Evolutionary conservation across 1,140 invertebrate genomes (phyloP).

Genomic region (Lepeophtheirus salmonis): DNA sequence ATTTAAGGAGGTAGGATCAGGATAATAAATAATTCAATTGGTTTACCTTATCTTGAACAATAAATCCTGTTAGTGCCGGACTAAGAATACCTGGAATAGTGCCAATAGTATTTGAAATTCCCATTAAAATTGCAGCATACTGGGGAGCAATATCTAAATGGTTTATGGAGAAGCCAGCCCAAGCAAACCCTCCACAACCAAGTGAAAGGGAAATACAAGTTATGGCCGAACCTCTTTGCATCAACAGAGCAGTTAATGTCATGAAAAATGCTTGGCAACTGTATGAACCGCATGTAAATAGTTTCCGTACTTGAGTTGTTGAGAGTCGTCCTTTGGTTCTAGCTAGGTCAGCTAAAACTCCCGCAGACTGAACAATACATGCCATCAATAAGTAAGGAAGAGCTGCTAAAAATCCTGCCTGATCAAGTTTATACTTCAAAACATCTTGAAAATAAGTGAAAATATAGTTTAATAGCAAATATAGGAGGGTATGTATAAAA

Average conservation of each 20-base stretch:
- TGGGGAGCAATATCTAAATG: slow-evolving; percentile 55
- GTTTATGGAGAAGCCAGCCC: slow-evolving; percentile 31
- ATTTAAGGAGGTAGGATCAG: too few relatives aligned
- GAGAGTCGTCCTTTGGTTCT: slow-evolving; percentile 40
- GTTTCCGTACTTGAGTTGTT: slow-evolving; percentile 36
- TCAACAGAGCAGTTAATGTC: slow-evolving; percentile 47
- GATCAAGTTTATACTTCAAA: slow-evolving; percentile 45
- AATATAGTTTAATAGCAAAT: too few relatives aligned
- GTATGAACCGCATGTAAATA: slow-evolving; percentile 45
- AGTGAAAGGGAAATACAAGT: slow-evolving; percentile 60
- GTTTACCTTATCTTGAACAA: slow-evolving; percentile 51
- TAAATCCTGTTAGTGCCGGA: slow-evolving; percentile 52
- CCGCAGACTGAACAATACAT: slow-evolving; percentile 50
- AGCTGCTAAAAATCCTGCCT: slow-evolving; percentile 58
- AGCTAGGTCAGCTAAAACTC: slow-evolving; percentile 57
- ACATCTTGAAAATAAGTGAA: slow-evolving; percentile 37
- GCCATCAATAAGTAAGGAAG: slow-evolving; percentile 71
- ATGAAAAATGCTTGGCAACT: slow-evolving; percentile 50
- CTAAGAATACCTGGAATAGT: slow-evolving; percentile 70
- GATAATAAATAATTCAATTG: too few relatives aligned
- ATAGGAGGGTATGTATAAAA: too few relatives aligned
- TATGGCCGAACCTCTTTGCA: slow-evolving; percentile 42
- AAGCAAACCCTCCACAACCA: slow-evolving; percentile 57
- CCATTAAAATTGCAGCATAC: slow-evolving; percentile 50
- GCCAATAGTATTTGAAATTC: slow-evolving; percentile 49